Evolutionary conservation across 1,140 invertebrate species (phyloP).

Genomic region (Brachionus angularis): DNA sequence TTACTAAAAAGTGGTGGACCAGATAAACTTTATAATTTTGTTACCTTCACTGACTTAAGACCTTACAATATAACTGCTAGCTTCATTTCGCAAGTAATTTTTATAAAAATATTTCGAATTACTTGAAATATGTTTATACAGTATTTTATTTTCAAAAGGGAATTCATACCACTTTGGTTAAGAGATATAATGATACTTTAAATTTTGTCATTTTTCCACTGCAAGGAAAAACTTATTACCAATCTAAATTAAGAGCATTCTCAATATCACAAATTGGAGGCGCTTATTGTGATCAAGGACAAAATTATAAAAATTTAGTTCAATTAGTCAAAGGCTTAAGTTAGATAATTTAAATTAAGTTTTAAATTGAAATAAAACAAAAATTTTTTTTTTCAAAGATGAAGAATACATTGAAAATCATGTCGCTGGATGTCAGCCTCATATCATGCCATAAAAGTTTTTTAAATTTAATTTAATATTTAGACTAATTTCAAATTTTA

Average conservation of each 20-base stretch:
- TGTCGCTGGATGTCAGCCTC: slow-evolving; percentile 7
- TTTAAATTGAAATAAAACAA: background rate
- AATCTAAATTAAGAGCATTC: slow-evolving; percentile 33
- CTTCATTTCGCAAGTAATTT: slow-evolving; percentile 34
- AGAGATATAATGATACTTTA: slow-evolving; percentile 39
- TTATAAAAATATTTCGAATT: no score
- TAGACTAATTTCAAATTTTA: no score
- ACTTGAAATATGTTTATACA: no score
- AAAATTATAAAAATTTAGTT: slow-evolving; percentile 37
- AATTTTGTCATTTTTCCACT: slow-evolving; percentile 32
- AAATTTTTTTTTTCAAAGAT: background rate
- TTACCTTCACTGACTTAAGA: slow-evolving; percentile 13
- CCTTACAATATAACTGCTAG: slow-evolving; percentile 18
- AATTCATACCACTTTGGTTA: slow-evolving; percentile 41
- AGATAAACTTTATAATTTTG: slow-evolving; percentile 13
- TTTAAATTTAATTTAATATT: no score
- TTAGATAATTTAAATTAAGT: no score
- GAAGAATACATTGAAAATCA: slow-evolving; percentile 38
- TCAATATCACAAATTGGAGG: slow-evolving; percentile 39
- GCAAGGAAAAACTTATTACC: slow-evolving; percentile 2
- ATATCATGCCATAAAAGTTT: background rate
- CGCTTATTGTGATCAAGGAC: slow-evolving; percentile 37
- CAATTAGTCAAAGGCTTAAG: slow-evolving; percentile 21
- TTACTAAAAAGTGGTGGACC: slow-evolving; percentile 12
- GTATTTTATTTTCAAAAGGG: background rate